Percentiles rank a stretch among this genome's conserved stretches.
Conservation (phyloP, 2,888 invertebrate species). For the Orchestes rusci region DNA sequence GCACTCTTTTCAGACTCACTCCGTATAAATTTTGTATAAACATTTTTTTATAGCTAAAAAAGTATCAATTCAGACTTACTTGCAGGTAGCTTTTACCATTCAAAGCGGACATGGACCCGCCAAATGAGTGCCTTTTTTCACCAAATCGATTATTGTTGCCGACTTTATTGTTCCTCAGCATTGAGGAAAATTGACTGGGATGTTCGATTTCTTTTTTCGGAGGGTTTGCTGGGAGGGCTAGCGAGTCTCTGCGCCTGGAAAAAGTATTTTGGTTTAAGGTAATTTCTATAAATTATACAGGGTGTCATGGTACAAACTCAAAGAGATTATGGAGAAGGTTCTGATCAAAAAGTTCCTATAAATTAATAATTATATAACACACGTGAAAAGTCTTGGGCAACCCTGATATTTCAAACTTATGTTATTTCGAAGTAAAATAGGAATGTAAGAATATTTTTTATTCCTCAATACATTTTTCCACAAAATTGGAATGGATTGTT, state of each 20-base stretch:
- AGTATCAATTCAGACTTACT: conserved; percentile 11
- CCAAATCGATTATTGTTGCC: conserved; percentile 22
- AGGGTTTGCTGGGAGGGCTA: conserved; percentile 53
- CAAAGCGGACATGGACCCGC: conserved; percentile 34
- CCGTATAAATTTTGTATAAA: neutral
- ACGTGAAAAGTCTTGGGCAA: too few relatives aligned
- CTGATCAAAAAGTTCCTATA: too few relatives aligned
- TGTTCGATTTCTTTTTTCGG: conserved; percentile 55
- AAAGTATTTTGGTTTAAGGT: too few relatives aligned
- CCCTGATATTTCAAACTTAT: too few relatives aligned
- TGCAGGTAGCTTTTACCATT: conserved; percentile 38
- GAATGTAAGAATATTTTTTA: too few relatives aligned
- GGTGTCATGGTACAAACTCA: conserved; percentile 1
- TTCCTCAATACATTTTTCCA: too few relatives aligned
- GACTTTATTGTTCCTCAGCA: conserved; percentile 44
- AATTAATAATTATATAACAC: too few relatives aligned
- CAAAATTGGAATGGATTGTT: too few relatives aligned
- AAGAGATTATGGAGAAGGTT: conserved; percentile 1
- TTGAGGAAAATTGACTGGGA: conserved; percentile 64
- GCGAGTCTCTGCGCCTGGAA: conserved; percentile 55
- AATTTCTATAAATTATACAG: too few relatives aligned
- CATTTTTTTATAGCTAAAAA: neutral
- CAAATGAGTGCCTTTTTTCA: conserved; percentile 31
- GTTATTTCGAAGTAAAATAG: too few relatives aligned
- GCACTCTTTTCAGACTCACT: too few relatives aligned